Base-by-base conservation (phyloP, 2,888 invertebrate species). In the Homarus gammarus region DNA sequence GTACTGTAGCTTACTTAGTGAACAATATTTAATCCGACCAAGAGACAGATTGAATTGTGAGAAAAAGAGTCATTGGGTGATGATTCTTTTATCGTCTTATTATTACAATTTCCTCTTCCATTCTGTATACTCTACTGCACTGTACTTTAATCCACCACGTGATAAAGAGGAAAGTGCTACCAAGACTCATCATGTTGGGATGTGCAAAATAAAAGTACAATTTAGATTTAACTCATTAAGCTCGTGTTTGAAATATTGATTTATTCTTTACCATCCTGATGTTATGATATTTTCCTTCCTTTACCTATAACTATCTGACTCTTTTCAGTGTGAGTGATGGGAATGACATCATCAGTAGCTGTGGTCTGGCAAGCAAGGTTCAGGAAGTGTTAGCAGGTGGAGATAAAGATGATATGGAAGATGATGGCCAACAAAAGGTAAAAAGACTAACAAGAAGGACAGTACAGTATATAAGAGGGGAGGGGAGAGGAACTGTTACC, bases 1-100 rank as follows among this genome's bases (percentile, higher is more conserved):
- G 93, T 92, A 44, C n/a, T n/a, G n/a, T 56, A 56, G 56, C 18
- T 56, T 10, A 70, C 70, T 18, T 51, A 22, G 27, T 79, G 49
- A n/a, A 51, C 51, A n/a, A 79, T 49, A 79, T 22, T 22, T n/a
- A 31, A 15, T 49, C 31, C 51, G 12, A 22, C 27, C 12, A 72
- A 12, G 15, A 15, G 72, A 27, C 15, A 22, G 27, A 22, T 22
- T 31, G 72, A 22, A 15, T n/a, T n/a, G n/a, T n/a, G n/a, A n/a
- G n/a, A n/a, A n/a, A n/a, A n/a, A n/a, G n/a, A n/a, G 27, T 75
- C 77, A 31, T 15, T 15, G 75, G 27, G 75, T n/a, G 40, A 5
- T 8, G 12, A 5, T 44, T 44, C 6, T 44, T 5, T 12, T 44
- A 5, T 44, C 12, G 44, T 12, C 12, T 44, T 44, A 5, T 44